phyloP scores from a whole-genome alignment of 1,140 invertebrate species.

The Drosophila ambigua region DNA sequence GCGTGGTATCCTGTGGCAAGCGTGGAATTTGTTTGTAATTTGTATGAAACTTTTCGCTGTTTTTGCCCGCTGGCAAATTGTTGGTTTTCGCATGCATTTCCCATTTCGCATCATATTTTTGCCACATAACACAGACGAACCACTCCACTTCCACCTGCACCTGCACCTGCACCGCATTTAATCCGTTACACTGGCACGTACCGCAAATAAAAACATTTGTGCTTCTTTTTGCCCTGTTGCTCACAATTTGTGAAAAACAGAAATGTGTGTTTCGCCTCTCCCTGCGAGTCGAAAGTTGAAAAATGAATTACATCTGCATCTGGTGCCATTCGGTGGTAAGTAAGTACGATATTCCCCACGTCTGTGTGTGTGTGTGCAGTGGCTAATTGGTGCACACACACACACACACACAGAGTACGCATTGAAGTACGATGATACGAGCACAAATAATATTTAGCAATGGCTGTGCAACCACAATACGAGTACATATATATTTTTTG shows the following conservation, averaged over 20 bases:
- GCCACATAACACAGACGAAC: background rate
- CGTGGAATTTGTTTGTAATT: background rate
- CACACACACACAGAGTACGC: no score
- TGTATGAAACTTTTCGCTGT: background rate
- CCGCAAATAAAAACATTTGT: conserved; percentile 11
- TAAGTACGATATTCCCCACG: no score
- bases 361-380: no score
- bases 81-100: background rate
- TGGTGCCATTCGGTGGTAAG: background rate
- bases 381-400: no score
- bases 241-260: conserved; percentile 21
- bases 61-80: conserved; percentile 1
- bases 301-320: conserved; percentile 28
- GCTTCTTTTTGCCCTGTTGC: conserved; percentile 26
- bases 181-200: conserved; percentile 4
- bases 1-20: no score
- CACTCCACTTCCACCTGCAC: background rate
- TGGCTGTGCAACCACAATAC: no score
- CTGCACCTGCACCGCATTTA: background rate
- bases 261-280: background rate
- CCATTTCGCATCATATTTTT: conserved; percentile 5
- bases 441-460: no score
- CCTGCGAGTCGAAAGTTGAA: background rate
- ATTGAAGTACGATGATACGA: no score
- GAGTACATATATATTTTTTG: no score